These are phyloP conservation scores for Ecliptopera silaceata DNA, from an alignment of 2,888 invertebrate genomes.

Conservation along the genomic window DNA sequence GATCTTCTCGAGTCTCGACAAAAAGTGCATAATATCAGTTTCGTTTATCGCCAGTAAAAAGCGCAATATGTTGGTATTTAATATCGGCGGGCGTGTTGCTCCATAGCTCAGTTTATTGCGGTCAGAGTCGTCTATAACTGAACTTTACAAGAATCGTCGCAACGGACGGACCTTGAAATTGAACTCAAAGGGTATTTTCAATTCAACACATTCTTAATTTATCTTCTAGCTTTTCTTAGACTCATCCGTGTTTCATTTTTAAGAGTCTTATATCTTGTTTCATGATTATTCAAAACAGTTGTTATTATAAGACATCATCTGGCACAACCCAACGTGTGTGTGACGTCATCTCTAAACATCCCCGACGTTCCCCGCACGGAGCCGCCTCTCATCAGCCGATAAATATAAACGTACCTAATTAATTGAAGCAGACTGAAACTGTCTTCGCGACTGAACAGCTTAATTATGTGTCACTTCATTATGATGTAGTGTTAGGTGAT, in stretches of 20 bases:
- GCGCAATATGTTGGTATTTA: constrained; percentile 4
- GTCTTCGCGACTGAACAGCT: constrained; percentile 14
- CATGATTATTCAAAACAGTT: too few relatives aligned
- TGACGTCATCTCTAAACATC: neutral
- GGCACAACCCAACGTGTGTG: neutral
- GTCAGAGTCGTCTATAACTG: constrained; percentile 3
- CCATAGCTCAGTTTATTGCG: constrained; percentile 45
- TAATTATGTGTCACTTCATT: constrained; percentile 13
- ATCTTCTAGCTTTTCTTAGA: too few relatives aligned
- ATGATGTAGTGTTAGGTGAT: constrained; percentile 12
- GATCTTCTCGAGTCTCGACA: neutral
- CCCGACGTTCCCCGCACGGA: neutral
- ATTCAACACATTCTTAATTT: too few relatives aligned
- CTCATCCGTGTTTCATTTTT: too few relatives aligned
- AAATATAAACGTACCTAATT: constrained; percentile 27
- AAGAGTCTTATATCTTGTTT: too few relatives aligned
- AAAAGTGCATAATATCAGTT: constrained; percentile 2
- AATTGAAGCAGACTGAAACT: constrained; percentile 20
- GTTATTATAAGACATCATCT: neutral
- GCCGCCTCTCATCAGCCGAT: constrained; percentile 3
- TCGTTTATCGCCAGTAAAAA: neutral
- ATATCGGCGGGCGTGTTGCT: constrained; percentile 35
- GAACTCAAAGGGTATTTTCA: too few relatives aligned
- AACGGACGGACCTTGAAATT: neutral
- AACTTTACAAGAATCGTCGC: constrained; percentile 1